Percentiles rank a stretch among this genome's conserved stretches.
These are phyloP conservation scores for Mastacembelus armatus DNA, from an alignment of 2,797 vertebrate genomes.

Conservation along the genomic window DNA sequence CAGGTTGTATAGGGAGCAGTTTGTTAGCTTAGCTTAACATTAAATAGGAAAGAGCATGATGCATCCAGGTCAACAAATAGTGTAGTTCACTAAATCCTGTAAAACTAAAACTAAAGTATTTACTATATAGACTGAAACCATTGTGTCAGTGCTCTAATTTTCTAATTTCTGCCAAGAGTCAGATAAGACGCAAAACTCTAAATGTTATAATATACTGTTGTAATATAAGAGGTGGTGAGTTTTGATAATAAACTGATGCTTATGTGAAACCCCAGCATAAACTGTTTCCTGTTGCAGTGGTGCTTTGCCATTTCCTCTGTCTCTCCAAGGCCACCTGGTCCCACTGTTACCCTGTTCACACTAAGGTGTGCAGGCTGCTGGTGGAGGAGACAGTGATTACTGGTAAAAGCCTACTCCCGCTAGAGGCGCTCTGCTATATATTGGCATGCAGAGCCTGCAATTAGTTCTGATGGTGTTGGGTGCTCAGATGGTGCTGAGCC, in stretches of 20 bases:
- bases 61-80: too few relatives aligned
- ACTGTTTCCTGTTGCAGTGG: neutral
- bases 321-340: slow-evolving; percentile 85
- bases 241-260: slow-evolving; percentile 20
- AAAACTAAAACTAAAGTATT: too few relatives aligned
- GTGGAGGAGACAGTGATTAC: slow-evolving; percentile 76
- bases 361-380: slow-evolving; percentile 78
- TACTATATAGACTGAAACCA: too few relatives aligned
- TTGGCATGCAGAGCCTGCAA: slow-evolving; percentile 86
- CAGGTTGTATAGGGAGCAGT: too few relatives aligned
- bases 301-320: slow-evolving; percentile 37
- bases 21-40: too few relatives aligned
- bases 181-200: neutral
- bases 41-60: too few relatives aligned
- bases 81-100: too few relatives aligned
- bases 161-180: too few relatives aligned
- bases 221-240: neutral
- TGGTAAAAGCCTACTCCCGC: slow-evolving; percentile 76
- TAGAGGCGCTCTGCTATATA: slow-evolving; percentile 82
- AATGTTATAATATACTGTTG: too few relatives aligned
- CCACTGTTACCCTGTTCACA: slow-evolving; percentile 80
- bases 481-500: too few relatives aligned
- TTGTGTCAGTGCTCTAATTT: too few relatives aligned
- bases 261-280: slow-evolving; percentile 14
- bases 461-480: slow-evolving; percentile 86